Conservation (phyloP, 2,797 vertebrate genomes). For the Melanotaenia parkinsoni region DNA sequence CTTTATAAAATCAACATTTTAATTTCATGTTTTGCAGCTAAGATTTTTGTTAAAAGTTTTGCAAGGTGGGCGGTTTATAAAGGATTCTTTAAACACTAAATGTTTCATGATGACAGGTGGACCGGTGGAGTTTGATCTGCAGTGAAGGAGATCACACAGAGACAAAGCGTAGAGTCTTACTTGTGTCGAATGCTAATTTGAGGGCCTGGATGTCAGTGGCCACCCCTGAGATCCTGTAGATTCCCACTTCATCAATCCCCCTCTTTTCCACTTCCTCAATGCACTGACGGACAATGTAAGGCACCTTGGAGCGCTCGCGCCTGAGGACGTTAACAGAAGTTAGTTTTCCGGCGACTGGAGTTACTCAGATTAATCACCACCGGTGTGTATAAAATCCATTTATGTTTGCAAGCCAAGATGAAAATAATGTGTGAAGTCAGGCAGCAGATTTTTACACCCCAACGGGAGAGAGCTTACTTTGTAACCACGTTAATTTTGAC, state of each 20-base stretch:
- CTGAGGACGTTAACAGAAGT: constrained; percentile 66
- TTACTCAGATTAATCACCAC: neutral
- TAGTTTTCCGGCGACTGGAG: neutral
- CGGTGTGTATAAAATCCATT: neutral
- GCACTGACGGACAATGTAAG: constrained; percentile 98
- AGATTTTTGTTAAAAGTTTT: too few relatives aligned
- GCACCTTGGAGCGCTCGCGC: constrained; percentile 98
- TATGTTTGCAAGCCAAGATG: neutral
- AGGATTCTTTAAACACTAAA: too few relatives aligned
- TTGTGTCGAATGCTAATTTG: constrained; percentile 94
- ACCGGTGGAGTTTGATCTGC: neutral
- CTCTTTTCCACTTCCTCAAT: constrained; percentile 98
- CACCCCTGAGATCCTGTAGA: constrained; percentile 98
- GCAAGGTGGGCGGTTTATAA: too few relatives aligned
- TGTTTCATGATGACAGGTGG: too few relatives aligned
- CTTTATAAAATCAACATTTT: neutral
- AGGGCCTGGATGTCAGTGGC: constrained; percentile 97
- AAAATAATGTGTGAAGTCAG: neutral
- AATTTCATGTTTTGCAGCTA: too few relatives aligned
- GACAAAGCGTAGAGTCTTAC: constrained; percentile 81
- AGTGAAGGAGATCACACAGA: neutral
- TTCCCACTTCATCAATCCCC: constrained; percentile 97
- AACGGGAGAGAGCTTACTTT: constrained; percentile 82
- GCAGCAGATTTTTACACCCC: neutral
- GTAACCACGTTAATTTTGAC: constrained; percentile 98